phyloP scores from a whole-genome alignment of 2,888 invertebrate genomes.

The Apamea crenata region DNA sequence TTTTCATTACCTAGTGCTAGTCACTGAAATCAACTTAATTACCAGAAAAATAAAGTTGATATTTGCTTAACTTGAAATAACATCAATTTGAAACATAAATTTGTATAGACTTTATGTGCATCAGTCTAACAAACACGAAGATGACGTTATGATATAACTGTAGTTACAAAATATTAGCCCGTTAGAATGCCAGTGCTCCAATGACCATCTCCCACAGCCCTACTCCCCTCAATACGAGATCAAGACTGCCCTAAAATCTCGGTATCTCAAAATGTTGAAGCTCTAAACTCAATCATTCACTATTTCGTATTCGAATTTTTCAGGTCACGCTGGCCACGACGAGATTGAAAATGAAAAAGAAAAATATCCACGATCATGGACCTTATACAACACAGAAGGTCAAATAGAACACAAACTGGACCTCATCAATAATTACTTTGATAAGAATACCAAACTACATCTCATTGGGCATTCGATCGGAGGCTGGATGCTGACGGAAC shows the following conservation, averaged over 20 bases:
- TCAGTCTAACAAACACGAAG: background rate
- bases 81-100: no score
- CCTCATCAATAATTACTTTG: slow-evolving; percentile 46
- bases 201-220: background rate
- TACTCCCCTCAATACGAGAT: background rate
- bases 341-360: slow-evolving; percentile 13
- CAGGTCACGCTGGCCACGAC: slow-evolving; percentile 51
- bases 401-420: slow-evolving; percentile 62
- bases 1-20: no score
- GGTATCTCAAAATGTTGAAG: no score
- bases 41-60: no score
- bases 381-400: slow-evolving; percentile 41
- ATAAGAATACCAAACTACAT: slow-evolving; percentile 47
- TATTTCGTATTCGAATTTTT: slow-evolving; percentile 5
- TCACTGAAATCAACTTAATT: no score
- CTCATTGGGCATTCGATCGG: slow-evolving; percentile 57
- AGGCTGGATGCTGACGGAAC: slow-evolving; percentile 59
- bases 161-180: background rate
- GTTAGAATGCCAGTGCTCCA: background rate
- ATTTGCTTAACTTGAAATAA: no score
- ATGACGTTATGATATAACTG: background rate
- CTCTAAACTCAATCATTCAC: no score
- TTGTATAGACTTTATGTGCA: background rate
- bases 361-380: slow-evolving; percentile 22
- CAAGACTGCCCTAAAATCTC: background rate